Conservation (phyloP, 2,888 invertebrate species). For the Nomada ferruginata region DNA sequence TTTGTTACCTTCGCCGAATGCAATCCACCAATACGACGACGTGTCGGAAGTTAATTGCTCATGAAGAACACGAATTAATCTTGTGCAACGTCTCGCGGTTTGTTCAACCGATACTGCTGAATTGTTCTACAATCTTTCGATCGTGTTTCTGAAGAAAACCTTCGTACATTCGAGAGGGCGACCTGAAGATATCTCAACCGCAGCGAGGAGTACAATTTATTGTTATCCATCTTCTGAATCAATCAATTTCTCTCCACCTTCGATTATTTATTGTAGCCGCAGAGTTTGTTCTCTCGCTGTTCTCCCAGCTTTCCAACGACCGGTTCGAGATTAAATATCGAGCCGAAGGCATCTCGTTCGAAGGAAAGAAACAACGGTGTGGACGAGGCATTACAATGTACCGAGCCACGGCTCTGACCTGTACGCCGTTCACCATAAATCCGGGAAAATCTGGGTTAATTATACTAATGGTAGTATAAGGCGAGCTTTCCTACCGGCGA, state of each 20-base stretch:
- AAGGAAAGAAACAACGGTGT: constrained; percentile 35
- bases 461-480: constrained; percentile 70
- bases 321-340: background rate
- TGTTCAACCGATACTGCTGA: constrained; percentile 26
- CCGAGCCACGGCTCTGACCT: constrained; percentile 53
- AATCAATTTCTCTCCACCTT: too few relatives aligned
- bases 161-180: too few relatives aligned
- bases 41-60: constrained; percentile 47
- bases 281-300: background rate
- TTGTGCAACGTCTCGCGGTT: constrained; percentile 29
- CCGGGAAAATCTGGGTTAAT: constrained; percentile 77
- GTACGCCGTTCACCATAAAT: constrained; percentile 74
- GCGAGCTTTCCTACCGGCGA: constrained; percentile 66
- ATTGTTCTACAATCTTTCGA: constrained; percentile 33
- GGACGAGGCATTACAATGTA: constrained; percentile 55
- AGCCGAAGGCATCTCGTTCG: background rate
- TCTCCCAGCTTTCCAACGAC: background rate
- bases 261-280: too few relatives aligned
- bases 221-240: too few relatives aligned
- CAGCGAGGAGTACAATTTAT: too few relatives aligned
- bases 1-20: background rate
- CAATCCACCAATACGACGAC: constrained; percentile 37
- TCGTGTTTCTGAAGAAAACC: constrained; percentile 3
- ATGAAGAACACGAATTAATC: constrained; percentile 46
- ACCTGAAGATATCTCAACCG: too few relatives aligned